Evolutionary conservation across 2,888 invertebrate species (phyloP).

Genomic region (Catocala sponsa): DNA sequence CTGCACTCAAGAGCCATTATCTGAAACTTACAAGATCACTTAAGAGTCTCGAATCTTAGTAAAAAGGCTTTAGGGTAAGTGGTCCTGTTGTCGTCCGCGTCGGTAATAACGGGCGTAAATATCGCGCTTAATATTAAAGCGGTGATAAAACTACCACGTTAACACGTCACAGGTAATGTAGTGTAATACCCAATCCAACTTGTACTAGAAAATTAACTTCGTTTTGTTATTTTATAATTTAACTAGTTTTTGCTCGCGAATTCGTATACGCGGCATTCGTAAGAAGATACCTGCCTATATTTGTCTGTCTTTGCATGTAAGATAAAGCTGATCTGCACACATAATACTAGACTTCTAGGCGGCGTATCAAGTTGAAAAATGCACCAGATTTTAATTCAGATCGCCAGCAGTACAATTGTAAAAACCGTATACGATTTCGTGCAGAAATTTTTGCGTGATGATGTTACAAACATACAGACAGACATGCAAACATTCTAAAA

Average conservation of each 20-base stretch:
- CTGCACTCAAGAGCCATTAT: slow-evolving; percentile 30
- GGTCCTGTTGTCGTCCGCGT: slow-evolving; percentile 56
- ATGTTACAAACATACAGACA: background rate
- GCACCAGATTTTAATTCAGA: no score
- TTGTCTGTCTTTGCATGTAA: no score
- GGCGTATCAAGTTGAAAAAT: no score
- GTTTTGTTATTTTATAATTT: no score
- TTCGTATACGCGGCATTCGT: no score
- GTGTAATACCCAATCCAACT: slow-evolving; percentile 2
- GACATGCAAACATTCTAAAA: background rate
- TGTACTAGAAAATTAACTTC: background rate
- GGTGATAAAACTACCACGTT: slow-evolving; percentile 61
- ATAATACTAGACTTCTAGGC: no score
- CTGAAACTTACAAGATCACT: slow-evolving; percentile 42
- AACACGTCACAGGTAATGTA: slow-evolving; percentile 49
- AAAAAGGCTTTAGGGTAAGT: slow-evolving; percentile 69
- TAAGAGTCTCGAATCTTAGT: slow-evolving; percentile 68
- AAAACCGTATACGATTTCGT: no score
- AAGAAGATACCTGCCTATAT: no score
- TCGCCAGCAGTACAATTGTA: no score
- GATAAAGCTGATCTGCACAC: no score
- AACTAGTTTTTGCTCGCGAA: no score
- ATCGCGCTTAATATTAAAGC: slow-evolving; percentile 77
- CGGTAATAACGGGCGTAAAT: slow-evolving; percentile 73
- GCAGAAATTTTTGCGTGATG: background rate